A percentile compares a stretch with the other conserved stretches of the same genome.
phyloP scores from a whole-genome alignment of 2,888 invertebrate species.

The Mimas tiliae region DNA sequence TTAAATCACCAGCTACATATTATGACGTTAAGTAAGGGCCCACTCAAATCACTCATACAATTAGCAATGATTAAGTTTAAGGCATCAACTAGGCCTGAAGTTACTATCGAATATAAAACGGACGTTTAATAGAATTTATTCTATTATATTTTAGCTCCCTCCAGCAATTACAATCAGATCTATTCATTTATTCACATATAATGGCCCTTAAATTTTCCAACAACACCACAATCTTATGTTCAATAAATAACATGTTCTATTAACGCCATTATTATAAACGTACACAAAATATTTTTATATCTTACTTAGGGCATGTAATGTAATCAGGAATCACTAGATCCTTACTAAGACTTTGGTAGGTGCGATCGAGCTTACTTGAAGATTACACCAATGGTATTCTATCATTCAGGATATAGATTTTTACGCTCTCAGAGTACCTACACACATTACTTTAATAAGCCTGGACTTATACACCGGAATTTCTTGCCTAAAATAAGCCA shows the following conservation, averaged over 20 bases:
- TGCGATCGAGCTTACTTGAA: constrained; percentile 16
- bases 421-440: neutral
- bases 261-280: constrained; percentile 19
- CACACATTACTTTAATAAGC: neutral
- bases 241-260: constrained; percentile 17
- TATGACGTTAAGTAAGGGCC: constrained; percentile 38
- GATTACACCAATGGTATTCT: neutral
- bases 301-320: constrained; percentile 51
- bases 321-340: constrained; percentile 42
- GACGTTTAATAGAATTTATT: constrained; percentile 1
- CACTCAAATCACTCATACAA: constrained; percentile 2
- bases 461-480: too few species aligned
- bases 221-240: constrained; percentile 15
- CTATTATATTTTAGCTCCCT: constrained; percentile 1
- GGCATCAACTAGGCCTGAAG: constrained; percentile 6
- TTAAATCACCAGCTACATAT: constrained; percentile 39
- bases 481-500: too few species aligned
- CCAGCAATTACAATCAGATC: constrained; percentile 20
- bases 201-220: constrained; percentile 21
- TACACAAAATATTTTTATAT: constrained; percentile 42
- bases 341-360: constrained; percentile 47
- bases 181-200: neutral
- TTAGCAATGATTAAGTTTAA: constrained; percentile 10
- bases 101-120: constrained; percentile 19
- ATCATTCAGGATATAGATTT: constrained; percentile 1